Percentiles rank a stretch among this genome's conserved stretches.
These are phyloP conservation scores for Icerya purchasi DNA, from an alignment of 2,888 invertebrate genomes.

Conservation along the genomic window DNA sequence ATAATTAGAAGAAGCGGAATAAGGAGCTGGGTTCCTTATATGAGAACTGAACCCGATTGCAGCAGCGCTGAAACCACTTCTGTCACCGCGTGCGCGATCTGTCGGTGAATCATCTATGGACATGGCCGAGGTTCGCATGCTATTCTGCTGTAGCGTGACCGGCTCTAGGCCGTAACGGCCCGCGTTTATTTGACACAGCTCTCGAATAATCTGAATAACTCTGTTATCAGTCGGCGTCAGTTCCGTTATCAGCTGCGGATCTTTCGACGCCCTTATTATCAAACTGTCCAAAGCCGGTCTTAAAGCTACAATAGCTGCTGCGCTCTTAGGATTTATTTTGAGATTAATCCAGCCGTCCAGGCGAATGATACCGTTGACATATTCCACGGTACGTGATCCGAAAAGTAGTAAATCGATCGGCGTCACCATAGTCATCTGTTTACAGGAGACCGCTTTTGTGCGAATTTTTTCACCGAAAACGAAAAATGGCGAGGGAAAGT, in stretches of 20 bases:
- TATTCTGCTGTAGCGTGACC: too few relatives aligned
- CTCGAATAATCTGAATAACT: conserved; percentile 45
- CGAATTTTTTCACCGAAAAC: conserved; percentile 97
- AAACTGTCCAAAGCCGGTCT: conserved; percentile 73
- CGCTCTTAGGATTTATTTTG: conserved; percentile 53
- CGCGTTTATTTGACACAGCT: conserved; percentile 53
- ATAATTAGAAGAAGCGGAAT: too few relatives aligned
- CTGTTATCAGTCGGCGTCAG: conserved; percentile 39
- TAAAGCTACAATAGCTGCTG: conserved; percentile 62
- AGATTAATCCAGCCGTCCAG: conserved; percentile 90
- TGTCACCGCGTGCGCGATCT: too few relatives aligned
- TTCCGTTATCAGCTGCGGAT: conserved; percentile 53
- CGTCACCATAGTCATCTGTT: conserved; percentile 88
- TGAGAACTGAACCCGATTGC: too few relatives aligned
- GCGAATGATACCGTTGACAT: conserved; percentile 48
- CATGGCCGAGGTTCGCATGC: too few relatives aligned
- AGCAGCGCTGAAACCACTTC: too few relatives aligned
- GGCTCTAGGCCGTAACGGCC: conserved; percentile 48
- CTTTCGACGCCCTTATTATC: conserved; percentile 52
- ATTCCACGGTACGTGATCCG: conserved; percentile 70
- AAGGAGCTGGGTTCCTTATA: too few relatives aligned
- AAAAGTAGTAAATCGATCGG: conserved; percentile 82
- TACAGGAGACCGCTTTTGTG: conserved; percentile 84
- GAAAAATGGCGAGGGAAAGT: conserved; percentile 83
- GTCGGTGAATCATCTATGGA: too few relatives aligned